Conservation (phyloP, 2,888 invertebrate genomes). For the Lottia scabra region DNA sequence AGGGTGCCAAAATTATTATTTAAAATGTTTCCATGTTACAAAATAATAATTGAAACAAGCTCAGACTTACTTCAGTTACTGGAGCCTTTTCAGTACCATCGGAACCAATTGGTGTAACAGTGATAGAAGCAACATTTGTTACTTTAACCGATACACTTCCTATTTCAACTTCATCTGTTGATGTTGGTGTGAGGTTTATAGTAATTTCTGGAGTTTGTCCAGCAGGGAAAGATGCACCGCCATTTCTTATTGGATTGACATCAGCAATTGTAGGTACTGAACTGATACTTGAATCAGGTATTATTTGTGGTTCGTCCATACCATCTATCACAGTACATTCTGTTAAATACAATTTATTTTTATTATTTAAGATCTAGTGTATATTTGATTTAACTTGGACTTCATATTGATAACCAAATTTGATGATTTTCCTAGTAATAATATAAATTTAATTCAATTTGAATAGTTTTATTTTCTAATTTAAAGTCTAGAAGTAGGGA, state of each 20-base stretch:
- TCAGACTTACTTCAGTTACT: background rate
- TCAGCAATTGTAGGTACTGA: background rate
- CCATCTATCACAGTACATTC: background rate
- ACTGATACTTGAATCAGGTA: background rate
- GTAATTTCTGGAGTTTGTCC: background rate
- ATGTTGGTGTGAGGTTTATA: background rate
- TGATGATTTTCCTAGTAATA: too few species aligned
- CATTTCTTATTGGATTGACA: background rate
- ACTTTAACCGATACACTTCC: background rate
- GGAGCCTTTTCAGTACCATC: background rate
- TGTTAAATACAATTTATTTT: background rate
- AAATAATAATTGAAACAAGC: background rate
- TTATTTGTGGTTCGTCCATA: background rate
- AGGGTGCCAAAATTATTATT: too few species aligned
- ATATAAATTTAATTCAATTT: too few species aligned
- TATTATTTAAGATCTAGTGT: too few species aligned
- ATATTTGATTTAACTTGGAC: too few species aligned
- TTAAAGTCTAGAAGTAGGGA: too few species aligned
- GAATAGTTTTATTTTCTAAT: too few species aligned
- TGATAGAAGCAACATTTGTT: background rate
- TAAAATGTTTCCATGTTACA: too few species aligned
- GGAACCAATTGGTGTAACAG: background rate
- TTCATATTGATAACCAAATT: too few species aligned
- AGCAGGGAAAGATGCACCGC: background rate
- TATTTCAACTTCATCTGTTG: background rate